phyloP scores from a whole-genome alignment of 2,797 vertebrate genomes.

The Falco concolor region DNA sequence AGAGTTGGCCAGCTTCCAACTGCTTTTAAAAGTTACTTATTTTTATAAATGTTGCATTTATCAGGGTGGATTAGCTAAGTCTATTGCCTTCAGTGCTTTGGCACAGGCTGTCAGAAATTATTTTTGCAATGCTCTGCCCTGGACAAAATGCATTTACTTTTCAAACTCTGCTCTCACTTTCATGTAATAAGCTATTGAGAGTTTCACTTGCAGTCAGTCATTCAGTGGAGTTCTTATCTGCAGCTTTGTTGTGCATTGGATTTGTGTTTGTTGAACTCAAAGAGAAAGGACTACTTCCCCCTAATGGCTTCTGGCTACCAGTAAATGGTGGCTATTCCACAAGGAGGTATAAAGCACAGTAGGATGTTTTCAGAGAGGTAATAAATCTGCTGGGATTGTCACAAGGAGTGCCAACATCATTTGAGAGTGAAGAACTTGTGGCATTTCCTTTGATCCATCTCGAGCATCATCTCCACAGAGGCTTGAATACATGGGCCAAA shows the following conservation, averaged over 20 bases:
- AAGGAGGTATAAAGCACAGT: conserved; percentile 32
- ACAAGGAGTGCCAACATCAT: not conserved
- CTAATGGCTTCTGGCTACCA: conserved; percentile 55
- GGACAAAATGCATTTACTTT: conserved; percentile 70
- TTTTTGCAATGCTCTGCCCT: conserved; percentile 61
- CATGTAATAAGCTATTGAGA: conserved; percentile 63
- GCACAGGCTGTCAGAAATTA: conserved; percentile 65
- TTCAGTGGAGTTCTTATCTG: conserved; percentile 43
- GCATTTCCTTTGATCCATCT: conserved; percentile 7
- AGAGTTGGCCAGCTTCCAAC: conserved; percentile 1
- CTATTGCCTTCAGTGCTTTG: conserved; percentile 73
- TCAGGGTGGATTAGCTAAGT: conserved; percentile 56
- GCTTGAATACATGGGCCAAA: not conserved
- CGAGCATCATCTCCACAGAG: accelerated
- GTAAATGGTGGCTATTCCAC: conserved; percentile 52
- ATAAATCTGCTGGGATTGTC: conserved; percentile 34
- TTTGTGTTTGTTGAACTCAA: conserved; percentile 16
- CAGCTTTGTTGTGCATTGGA: conserved; percentile 16
- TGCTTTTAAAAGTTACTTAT: conserved; percentile 64
- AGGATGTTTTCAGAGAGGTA: conserved; percentile 52
- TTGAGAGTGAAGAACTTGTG: conserved; percentile 6
- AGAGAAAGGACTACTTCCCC: conserved; percentile 9
- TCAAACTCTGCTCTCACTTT: conserved; percentile 65
- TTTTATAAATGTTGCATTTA: conserved; percentile 69
- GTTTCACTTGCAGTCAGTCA: conserved; percentile 70